Evolutionary conservation across 2,888 invertebrate genomes (phyloP).

Genomic region (Norana najaformis): DNA sequence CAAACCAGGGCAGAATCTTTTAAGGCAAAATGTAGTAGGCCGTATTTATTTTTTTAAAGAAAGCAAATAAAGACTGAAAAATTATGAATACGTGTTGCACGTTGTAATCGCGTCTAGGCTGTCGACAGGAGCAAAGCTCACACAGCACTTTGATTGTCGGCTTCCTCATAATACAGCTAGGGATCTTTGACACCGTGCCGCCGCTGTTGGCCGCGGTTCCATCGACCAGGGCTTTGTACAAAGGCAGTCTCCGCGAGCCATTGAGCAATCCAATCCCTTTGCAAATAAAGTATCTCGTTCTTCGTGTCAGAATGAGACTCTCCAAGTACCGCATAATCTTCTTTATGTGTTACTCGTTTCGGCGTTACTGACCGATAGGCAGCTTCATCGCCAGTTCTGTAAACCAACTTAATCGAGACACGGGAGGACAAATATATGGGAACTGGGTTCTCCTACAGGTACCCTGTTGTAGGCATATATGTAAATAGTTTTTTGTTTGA

Average conservation of each 20-base stretch:
- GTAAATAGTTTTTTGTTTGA: not conserved
- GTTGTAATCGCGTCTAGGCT: too few species aligned
- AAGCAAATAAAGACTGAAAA: not conserved
- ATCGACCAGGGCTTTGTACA: not conserved
- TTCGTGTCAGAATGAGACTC: conserved; percentile 13
- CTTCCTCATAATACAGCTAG: not conserved
- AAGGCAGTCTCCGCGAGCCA: not conserved
- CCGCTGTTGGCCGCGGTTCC: not conserved
- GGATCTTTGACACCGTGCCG: not conserved
- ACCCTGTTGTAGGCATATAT: not conserved
- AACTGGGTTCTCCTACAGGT: not conserved
- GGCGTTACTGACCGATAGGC: not conserved
- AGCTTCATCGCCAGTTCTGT: not conserved
- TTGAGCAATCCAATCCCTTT: not conserved
- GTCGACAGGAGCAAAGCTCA: not conserved
- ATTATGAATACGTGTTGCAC: not conserved
- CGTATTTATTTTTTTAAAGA: not conserved
- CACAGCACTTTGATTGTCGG: not conserved
- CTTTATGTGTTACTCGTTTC: not conserved
- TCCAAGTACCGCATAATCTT: not conserved
- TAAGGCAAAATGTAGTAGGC: too few species aligned
- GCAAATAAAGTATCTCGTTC: not conserved
- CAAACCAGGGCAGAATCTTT: too few species aligned
- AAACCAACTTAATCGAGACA: not conserved
- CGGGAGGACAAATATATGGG: not conserved